Percentiles rank a stretch among this genome's conserved stretches.
These are phyloP conservation scores for Hippocampus barbouri DNA, from an alignment of 2,113 vertebrate species.

Conservation along the genomic window DNA sequence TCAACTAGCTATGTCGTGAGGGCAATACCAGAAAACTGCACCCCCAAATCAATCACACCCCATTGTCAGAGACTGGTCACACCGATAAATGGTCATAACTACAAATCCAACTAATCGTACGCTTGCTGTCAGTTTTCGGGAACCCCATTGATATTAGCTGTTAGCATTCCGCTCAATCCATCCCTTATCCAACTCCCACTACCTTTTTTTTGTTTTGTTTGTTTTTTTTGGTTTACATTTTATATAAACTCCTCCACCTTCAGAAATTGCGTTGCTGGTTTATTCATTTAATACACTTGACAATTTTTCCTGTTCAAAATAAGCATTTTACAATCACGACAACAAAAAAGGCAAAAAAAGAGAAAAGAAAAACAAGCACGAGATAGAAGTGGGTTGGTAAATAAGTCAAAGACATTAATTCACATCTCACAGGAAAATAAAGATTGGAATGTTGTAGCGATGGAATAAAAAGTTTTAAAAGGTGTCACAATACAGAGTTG, in stretches of 20 bases:
- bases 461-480: slow-evolving; percentile 33
- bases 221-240: neutral
- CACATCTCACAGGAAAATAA: slow-evolving; percentile 45
- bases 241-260: slow-evolving; percentile 25
- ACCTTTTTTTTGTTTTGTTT: neutral
- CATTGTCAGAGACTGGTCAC: slow-evolving; percentile 36
- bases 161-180: neutral
- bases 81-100: slow-evolving; percentile 16
- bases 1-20: slow-evolving; percentile 56
- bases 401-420: slow-evolving; percentile 35
- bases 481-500: slow-evolving; percentile 53
- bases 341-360: slow-evolving; percentile 56
- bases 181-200: neutral
- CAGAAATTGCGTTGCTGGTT: slow-evolving; percentile 53
- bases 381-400: slow-evolving; percentile 33
- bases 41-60: slow-evolving; percentile 32
- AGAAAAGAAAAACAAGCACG: slow-evolving; percentile 31
- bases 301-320: slow-evolving; percentile 37
- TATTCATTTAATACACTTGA: slow-evolving; percentile 46
- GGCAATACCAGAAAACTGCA: slow-evolving; percentile 27
- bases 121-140: neutral
- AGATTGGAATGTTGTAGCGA: slow-evolving; percentile 60
- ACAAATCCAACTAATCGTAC: neutral
- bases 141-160: neutral
- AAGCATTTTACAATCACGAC: slow-evolving; percentile 61